A percentile compares a stretch with the other conserved stretches of the same genome.
These are phyloP conservation scores for Ectemnius cavifrons DNA, from an alignment of 2,888 invertebrate genomes.

Conservation along the genomic window DNA sequence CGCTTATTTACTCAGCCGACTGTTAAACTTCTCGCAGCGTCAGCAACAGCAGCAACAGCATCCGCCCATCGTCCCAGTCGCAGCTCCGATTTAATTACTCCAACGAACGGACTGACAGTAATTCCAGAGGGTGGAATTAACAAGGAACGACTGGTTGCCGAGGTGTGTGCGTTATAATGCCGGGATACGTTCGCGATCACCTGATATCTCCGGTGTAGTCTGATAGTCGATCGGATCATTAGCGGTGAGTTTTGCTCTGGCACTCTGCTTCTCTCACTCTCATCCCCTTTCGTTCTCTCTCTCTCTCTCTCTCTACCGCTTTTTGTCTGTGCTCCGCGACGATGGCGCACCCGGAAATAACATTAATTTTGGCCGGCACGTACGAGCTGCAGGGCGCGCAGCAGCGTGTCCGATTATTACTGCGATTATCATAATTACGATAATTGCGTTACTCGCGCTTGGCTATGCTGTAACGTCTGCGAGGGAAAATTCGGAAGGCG, in stretches of 20 bases:
- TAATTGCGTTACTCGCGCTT: conserved; percentile 57
- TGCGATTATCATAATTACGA: conserved; percentile 66
- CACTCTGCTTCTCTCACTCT: not conserved
- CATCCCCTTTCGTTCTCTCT: not conserved
- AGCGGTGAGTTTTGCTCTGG: not conserved
- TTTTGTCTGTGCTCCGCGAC: not conserved
- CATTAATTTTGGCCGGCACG: conserved; percentile 37
- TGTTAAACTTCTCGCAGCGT: not conserved
- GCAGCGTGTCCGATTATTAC: conserved; percentile 54
- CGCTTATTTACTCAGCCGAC: conserved; percentile 2
- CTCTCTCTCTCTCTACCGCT: not conserved
- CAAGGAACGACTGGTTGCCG: not conserved
- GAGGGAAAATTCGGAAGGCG: conserved; percentile 41
- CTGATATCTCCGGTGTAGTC: not conserved
- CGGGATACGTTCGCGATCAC: not conserved
- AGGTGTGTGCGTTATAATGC: not conserved
- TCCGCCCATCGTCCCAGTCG: not conserved
- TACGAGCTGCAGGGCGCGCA: conserved; percentile 14
- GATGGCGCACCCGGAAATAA: conserved; percentile 34
- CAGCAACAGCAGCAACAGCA: not conserved
- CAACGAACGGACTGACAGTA: not conserved
- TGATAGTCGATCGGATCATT: conserved; percentile 2
- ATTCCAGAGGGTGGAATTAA: not conserved
- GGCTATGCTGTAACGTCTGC: conserved; percentile 49
- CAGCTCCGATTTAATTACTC: conserved; percentile 3